Base-by-base conservation (phyloP, 2,888 invertebrate genomes). In the Hyppa rectilinea region DNA sequence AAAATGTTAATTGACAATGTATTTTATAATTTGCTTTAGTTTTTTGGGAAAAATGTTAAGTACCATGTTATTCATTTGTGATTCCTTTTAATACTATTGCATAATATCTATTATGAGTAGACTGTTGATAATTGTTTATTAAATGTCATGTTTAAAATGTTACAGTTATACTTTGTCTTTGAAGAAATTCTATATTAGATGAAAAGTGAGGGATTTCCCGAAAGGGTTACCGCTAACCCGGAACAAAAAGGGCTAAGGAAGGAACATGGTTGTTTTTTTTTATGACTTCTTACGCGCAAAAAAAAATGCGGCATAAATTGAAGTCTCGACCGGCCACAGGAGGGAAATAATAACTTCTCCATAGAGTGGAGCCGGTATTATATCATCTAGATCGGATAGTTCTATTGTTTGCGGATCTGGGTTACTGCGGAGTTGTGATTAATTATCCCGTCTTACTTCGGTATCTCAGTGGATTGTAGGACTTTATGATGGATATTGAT, bases 381-480 rank as follows among this genome's bases (percentile, higher is more conserved):
- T 69, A 69, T 62, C 40, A 72, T 63, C 38, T n/a, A 55, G 59
- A 81, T 79, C 43, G 23, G 60, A 81, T 81, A 77, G 34, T 63
- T 52, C 63, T n/a, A 79, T 81, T 81, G 81, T 79, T 66, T 60
- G n/a, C 34, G 56, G 52, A 71, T 45, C 59, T 79, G 12, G 71
- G 78, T 63, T 75, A 36, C 58, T 29, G 45, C 20, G 17, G 20
- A 45, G 34, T 31, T 38, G 38, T 80, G 36, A 75, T 80, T 64
- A 55, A 75, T 75, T 68, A 40, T 67, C 17, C 43, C 17, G 29
- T 49, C 29, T n/a, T 23, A 34, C 47, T 66, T 14, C n/a, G 4
- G 31, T 40, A 14, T 53, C n/a, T 26, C 10, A n/a, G 29, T 6
- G 7, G 40, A 12, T 36, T 29, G 26, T 55, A 20, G 20, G 17